These are phyloP conservation scores for Channa argus DNA, from an alignment of 2,113 vertebrate genomes.

Conservation along the genomic window DNA sequence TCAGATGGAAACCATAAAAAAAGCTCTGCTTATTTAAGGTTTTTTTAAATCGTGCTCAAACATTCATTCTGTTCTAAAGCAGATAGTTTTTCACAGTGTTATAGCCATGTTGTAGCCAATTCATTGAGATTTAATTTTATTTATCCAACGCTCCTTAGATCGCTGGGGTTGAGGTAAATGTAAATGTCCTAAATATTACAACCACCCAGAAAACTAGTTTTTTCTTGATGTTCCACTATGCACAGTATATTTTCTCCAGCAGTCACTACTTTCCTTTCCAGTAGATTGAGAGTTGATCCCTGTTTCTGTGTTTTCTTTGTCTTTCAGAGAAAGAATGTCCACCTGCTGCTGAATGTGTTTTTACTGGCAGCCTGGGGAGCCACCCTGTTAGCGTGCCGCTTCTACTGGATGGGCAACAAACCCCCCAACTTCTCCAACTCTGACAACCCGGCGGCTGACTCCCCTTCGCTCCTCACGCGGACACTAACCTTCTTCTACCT, in stretches of 20 bases:
- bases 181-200: slow-evolving; percentile 32
- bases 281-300: slow-evolving; percentile 21
- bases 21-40: background rate
- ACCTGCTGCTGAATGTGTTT: slow-evolving; percentile 88
- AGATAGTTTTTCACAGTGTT: slow-evolving; percentile 15
- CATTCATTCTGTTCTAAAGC: background rate
- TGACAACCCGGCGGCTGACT: slow-evolving; percentile 97
- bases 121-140: slow-evolving; percentile 8
- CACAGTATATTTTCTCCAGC: background rate
- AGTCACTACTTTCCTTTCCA: slow-evolving; percentile 1
- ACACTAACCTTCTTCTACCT: slow-evolving; percentile 93
- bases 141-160: slow-evolving; percentile 22
- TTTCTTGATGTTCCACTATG: background rate
- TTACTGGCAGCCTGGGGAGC: slow-evolving; percentile 91
- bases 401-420: slow-evolving; percentile 99
- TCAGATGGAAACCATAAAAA: slow-evolving; percentile 19
- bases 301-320: slow-evolving; percentile 53
- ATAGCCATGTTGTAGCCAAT: slow-evolving; percentile 10
- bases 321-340: slow-evolving; percentile 90
- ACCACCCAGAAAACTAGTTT: slow-evolving; percentile 38
- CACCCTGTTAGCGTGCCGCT: slow-evolving; percentile 88
- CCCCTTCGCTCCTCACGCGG: slow-evolving; percentile 88
- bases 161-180: slow-evolving; percentile 22
- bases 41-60: background rate
- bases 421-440: slow-evolving; percentile 99